phyloP scores from a whole-genome alignment of 2,888 invertebrate species.

The Epiblema foenella region DNA sequence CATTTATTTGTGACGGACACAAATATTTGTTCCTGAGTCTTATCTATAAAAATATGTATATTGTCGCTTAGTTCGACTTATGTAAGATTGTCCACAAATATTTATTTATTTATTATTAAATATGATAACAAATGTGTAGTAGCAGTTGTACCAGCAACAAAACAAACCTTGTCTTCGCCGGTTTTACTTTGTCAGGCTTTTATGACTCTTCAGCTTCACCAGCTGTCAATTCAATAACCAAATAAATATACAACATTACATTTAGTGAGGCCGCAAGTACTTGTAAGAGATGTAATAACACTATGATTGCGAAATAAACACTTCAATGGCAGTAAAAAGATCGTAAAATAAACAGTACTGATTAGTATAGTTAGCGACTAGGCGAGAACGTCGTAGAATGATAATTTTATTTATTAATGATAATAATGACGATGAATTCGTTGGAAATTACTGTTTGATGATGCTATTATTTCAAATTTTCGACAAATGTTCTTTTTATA shows the following conservation, averaged over 20 bases:
- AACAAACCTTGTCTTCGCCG: no score
- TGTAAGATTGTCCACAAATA: no score
- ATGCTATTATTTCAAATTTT: no score
- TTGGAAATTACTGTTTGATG: not conserved
- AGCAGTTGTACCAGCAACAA: no score
- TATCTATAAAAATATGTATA: no score
- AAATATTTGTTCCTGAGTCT: no score
- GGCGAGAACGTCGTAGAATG: not conserved
- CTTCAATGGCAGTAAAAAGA: slow-evolving; percentile 38
- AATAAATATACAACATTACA: slow-evolving; percentile 9
- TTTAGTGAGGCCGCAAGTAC: slow-evolving; percentile 24
- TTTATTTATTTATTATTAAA: no score
- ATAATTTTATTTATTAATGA: slow-evolving; percentile 6
- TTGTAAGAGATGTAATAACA: slow-evolving; percentile 29
- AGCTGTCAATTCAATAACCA: slow-evolving; percentile 26
- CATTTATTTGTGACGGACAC: no score
- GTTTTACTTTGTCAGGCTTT: not conserved
- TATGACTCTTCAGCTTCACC: not conserved
- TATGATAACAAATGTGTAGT: no score
- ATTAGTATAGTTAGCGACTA: slow-evolving; percentile 35
- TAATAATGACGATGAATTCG: not conserved
- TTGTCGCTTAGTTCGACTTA: no score
- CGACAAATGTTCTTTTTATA: no score
- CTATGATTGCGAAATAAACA: slow-evolving; percentile 41
- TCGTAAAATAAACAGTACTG: slow-evolving; percentile 38